Evolutionary conservation across 2,113 vertebrate genomes (phyloP).

Genomic region (Bubalus kerabau): DNA sequence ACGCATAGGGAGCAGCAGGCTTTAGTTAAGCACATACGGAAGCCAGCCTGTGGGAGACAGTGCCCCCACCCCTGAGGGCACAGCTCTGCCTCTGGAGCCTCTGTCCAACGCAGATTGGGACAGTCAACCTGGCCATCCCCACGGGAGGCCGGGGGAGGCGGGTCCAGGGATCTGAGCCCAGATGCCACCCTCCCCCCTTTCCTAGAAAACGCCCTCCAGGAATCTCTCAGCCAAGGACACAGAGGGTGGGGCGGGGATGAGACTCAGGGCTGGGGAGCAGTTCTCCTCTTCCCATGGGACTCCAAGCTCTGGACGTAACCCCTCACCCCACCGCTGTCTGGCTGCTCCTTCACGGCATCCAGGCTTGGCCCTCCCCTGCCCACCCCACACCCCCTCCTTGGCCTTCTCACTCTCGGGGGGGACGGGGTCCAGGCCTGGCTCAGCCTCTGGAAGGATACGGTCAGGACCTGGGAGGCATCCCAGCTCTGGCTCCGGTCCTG

Average conservation of each 20-base stretch:
- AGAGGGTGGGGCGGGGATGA: background rate
- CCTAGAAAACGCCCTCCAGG: slow-evolving; percentile 26
- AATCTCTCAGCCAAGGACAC: background rate
- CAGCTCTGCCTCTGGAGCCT: background rate
- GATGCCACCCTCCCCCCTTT: background rate
- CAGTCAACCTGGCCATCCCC: background rate
- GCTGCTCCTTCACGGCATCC: background rate
- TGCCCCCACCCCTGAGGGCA: background rate
- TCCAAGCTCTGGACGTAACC: background rate
- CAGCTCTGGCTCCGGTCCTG: background rate
- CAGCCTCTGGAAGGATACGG: slow-evolving; percentile 4
- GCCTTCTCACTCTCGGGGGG: background rate
- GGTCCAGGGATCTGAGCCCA: background rate
- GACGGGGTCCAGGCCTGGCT: slow-evolving; percentile 5
- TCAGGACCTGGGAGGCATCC: slow-evolving; percentile 14
- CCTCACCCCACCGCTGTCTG: background rate
- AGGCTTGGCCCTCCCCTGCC: background rate
- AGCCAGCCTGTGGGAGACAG: fast-evolving
- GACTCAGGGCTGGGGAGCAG: background rate
- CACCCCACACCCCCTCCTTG: background rate
- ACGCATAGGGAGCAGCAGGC: background rate
- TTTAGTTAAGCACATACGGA: background rate
- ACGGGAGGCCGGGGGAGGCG: background rate
- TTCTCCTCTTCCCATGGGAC: background rate
- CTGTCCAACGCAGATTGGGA: background rate